Percentiles rank a stretch among this genome's conserved stretches.
Evolutionary conservation across 2,888 invertebrate genomes (phyloP).

Genomic region (Oscheius sp.): DNA sequence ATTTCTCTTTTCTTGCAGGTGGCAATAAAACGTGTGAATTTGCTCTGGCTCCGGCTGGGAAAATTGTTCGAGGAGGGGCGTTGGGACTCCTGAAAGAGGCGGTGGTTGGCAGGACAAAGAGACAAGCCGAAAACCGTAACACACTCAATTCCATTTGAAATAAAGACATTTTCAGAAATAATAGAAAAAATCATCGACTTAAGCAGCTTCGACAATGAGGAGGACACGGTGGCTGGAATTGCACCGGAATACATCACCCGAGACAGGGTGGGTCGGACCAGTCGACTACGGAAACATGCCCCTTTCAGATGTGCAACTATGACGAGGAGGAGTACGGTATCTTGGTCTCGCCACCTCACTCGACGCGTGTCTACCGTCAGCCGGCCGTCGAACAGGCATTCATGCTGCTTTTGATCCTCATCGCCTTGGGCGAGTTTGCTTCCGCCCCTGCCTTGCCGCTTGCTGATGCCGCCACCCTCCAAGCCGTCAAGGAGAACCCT

Average conservation of each 20-base stretch:
- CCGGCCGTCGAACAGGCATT: constrained; percentile 90
- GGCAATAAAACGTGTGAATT: constrained; percentile 52
- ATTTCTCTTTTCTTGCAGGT: constrained; percentile 16
- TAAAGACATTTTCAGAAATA: constrained; percentile 49
- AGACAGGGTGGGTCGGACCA: constrained; percentile 59
- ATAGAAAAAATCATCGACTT: constrained; percentile 70
- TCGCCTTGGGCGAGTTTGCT: constrained; percentile 96
- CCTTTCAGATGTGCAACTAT: constrained; percentile 69
- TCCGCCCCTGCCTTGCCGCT: constrained; percentile 74
- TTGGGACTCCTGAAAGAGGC: constrained; percentile 65
- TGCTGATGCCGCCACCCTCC: constrained; percentile 71
- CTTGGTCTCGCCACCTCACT: constrained; percentile 83
- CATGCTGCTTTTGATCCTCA: constrained; percentile 89
- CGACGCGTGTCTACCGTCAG: constrained; percentile 88
- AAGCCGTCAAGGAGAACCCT: constrained; percentile 65
- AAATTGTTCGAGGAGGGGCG: constrained; percentile 64
- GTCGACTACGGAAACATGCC: too few species aligned
- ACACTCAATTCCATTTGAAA: background rate
- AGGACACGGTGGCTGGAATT: constrained; percentile 68
- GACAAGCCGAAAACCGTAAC: constrained; percentile 39
- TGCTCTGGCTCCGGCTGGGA: constrained; percentile 58
- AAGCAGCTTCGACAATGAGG: constrained; percentile 66
- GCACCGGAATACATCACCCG: constrained; percentile 71
- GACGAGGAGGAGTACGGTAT: constrained; percentile 66
- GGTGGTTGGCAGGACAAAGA: constrained; percentile 43